phyloP scores from a whole-genome alignment of 37 sponge, comb jelly and placozoan genomes.

The Chondrosia reniformis region DNA sequence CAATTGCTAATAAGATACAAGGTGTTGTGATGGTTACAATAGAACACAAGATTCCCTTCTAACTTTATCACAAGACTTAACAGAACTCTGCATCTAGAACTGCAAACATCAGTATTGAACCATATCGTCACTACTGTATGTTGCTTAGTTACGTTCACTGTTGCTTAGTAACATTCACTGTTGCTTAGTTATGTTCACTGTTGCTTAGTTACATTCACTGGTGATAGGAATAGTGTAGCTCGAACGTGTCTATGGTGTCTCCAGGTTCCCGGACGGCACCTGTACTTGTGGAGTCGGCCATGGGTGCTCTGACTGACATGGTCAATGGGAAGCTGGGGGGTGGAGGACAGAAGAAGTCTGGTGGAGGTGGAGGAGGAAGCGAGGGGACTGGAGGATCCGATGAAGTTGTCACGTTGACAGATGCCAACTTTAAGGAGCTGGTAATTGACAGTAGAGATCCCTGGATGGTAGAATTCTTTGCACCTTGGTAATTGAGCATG shows the following conservation, averaged over 20 bases:
- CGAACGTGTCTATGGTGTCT: not conserved
- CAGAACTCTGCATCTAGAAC: too few relatives aligned
- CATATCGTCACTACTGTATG: not conserved
- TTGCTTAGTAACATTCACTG: not conserved
- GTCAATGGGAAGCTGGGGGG: slow-evolving; percentile 42
- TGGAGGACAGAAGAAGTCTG: slow-evolving; percentile 15
- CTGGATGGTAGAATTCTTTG: slow-evolving; percentile 96
- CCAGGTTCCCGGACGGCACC: slow-evolving; percentile 69
- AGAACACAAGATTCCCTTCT: too few relatives aligned
- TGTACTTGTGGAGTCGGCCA: slow-evolving; percentile 50
- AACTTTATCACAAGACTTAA: too few relatives aligned
- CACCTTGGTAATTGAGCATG: slow-evolving; percentile 73
- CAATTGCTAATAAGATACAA: too few relatives aligned
- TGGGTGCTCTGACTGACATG: slow-evolving; percentile 30
- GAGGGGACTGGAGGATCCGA: slow-evolving; percentile 32
- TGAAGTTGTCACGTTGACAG: slow-evolving; percentile 89
- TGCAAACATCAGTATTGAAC: too few relatives aligned
- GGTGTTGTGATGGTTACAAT: too few relatives aligned
- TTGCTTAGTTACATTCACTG: not conserved
- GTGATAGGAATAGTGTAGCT: too few relatives aligned
- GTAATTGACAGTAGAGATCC: slow-evolving; percentile 80
- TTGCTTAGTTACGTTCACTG: not conserved
- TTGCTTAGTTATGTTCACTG: not conserved
- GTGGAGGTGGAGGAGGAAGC: slow-evolving; percentile 34
- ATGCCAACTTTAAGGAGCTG: slow-evolving; percentile 80